Evolutionary conservation across 2,113 vertebrate genomes (phyloP).

Genomic region (Vidua macroura): DNA sequence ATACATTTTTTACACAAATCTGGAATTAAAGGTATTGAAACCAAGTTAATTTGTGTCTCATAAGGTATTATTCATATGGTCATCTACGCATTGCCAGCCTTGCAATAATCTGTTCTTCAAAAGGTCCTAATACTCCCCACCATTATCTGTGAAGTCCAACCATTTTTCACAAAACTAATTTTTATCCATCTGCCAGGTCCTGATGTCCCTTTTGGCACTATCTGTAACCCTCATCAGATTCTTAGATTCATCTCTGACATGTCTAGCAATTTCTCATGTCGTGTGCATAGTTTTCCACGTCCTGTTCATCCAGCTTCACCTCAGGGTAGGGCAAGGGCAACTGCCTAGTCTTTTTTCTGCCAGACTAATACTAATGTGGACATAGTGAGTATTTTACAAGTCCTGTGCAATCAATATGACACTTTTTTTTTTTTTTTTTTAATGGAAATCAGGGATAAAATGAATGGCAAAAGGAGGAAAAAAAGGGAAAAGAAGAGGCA

Average conservation of each 20-base stretch:
- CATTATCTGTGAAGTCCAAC: not conserved
- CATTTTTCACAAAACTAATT: not conserved
- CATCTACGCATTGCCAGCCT: not conserved
- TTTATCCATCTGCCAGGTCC: not conserved
- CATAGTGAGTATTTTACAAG: not conserved
- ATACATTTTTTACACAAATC: not conserved
- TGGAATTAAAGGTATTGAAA: not conserved
- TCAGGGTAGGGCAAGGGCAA: not conserved
- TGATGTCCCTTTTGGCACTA: not conserved
- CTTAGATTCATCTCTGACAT: not conserved
- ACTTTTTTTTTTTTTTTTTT: not conserved
- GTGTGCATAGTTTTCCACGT: not conserved
- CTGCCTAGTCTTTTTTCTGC: not conserved
- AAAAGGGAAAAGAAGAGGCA: not conserved
- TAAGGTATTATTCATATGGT: not conserved
- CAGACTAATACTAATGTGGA: not conserved
- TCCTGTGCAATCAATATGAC: not conserved
- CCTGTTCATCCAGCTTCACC: not conserved
- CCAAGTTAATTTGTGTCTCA: not conserved
- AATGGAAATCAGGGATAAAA: not conserved
- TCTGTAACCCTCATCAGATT: not conserved
- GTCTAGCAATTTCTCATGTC: not conserved
- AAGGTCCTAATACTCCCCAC: not conserved
- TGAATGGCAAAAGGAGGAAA: not conserved
- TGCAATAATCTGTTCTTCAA: not conserved